These are phyloP conservation scores for Tetanocera ferruginea DNA, from an alignment of 2,888 invertebrate genomes.

Conservation along the genomic window DNA sequence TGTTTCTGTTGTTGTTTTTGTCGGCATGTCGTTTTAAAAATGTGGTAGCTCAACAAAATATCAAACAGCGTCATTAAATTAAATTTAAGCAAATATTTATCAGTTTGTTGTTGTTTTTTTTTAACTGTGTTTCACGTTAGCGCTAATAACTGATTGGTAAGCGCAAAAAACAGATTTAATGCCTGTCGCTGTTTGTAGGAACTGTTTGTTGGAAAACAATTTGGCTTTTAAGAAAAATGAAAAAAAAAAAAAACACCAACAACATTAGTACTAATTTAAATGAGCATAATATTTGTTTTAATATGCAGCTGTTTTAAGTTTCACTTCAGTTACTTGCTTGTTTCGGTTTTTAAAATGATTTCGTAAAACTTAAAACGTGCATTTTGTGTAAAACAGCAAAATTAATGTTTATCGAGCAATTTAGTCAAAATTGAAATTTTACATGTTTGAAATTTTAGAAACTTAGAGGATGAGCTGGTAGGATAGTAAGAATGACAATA, in stretches of 20 bases:
- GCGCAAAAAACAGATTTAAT: too few relatives aligned
- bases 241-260: neutral
- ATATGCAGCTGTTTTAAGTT: neutral
- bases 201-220: neutral
- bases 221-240: neutral
- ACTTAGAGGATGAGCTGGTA: too few relatives aligned
- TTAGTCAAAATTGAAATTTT: too few relatives aligned
- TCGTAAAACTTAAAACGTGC: too few relatives aligned
- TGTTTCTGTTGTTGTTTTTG: neutral
- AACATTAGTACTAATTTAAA: neutral
- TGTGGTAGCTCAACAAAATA: neutral
- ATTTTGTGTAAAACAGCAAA: too few relatives aligned
- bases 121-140: neutral
- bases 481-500: too few relatives aligned
- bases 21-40: neutral
- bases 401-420: too few relatives aligned
- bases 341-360: neutral
- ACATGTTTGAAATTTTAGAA: too few relatives aligned
- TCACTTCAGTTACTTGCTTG: neutral
- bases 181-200: neutral
- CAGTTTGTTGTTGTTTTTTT: too few relatives aligned
- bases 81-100: too few relatives aligned
- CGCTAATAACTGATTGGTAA: too few relatives aligned
- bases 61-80: neutral
- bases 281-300: too few relatives aligned